Base-by-base conservation (phyloP, 2,797 vertebrate species). In the Notamacropus eugenii region DNA sequence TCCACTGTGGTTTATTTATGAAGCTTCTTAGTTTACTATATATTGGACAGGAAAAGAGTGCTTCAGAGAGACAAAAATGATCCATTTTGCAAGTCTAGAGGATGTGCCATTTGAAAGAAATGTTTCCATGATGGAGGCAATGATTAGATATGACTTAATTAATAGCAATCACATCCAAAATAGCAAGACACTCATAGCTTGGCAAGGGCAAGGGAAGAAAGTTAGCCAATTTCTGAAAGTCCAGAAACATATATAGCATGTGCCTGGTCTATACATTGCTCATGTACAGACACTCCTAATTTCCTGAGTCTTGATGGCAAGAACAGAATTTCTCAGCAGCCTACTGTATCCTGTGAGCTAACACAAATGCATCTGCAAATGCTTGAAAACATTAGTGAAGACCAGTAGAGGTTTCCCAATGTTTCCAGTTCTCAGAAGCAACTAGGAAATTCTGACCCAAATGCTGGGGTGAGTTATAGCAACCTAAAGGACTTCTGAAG, bases 81-180 rank as follows among this genome's bases (percentile, higher is more conserved):
- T 16, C 14, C 16, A 6, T 27, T 3, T 82, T 82, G 74, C 31
- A 82, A 82, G n/a, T 74, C n/a, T 24, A 46, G 67, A 74, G 67
- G 5, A 14, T 22, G 19, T 74, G 11, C 67, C 19, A 40, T 46
- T 74, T 74, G n/a, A 9, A 93, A 74, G 55, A 96, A 95, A 82
- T 90, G 27, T 62, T 92, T 46, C 12, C 13, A 52, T 28, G 74
- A 95, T 91, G 58, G 54, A 90, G 12, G 40, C 4, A 54, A 56
- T 27, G 6, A 28, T 90, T 6, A 3, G 52, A 74, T 55, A 82
- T 11, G 74, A 46, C 93, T 40, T 91, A 92, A 91, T 95, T 91
- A 27, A 1, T 82, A 82, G 74, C 24, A 46, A 46, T 40, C 91
- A 93, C 29, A 27, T 46, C 55, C 19, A 22, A 96, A 97, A 92